Base-by-base conservation (phyloP, 1,140 invertebrate species). In the Drosophila virilis region DNA sequence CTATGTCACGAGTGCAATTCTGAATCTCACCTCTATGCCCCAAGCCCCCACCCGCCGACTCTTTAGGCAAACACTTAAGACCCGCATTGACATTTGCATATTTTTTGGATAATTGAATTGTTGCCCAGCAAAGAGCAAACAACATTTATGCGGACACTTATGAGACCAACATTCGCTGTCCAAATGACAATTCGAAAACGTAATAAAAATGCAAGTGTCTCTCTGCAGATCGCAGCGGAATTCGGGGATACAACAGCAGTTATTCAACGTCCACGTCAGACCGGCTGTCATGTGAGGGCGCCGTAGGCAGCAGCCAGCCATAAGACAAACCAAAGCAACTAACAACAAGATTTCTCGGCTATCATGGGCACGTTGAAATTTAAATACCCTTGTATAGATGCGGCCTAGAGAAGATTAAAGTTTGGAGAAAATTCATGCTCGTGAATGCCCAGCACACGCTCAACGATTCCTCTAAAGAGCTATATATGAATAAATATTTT, bases 1-100 rank as follows among this genome's bases (percentile, higher is more conserved):
- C 79, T 88, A 88, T 88, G 84, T 88, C 84, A 88, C 84, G 84
- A 89, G 77, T 84, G 83, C 80, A 75, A 80, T 89, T 89, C 64
- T 45, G 28, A 40, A 70, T 65, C 61, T 4, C 15, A 40, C 22
- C 40, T 55, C 17, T 10, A 8, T 17, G 9, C 35, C 37, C 40
- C 10, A 13, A 28, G 9, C 35, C 28, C 28, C 40, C 33, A 22
- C 46, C 57, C 32, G 17, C 46, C 40, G 52, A 58, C 15, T 57
- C 42, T 55, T 59, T 42, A 13, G 46, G 58, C 43, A 59, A 66
- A 74, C 82, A 79, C 80, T 78, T 46, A 45, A 86, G 70, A 43
- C 82, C 85, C 82, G 70, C 82, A 81, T 85, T 85, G 72, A 57
- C 78, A 85, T 85, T 86, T 85, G 82, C 82, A 85, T 85, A 73